phyloP scores from a whole-genome alignment of 2,113 vertebrate genomes.

The Anthoscopus minutus region DNA sequence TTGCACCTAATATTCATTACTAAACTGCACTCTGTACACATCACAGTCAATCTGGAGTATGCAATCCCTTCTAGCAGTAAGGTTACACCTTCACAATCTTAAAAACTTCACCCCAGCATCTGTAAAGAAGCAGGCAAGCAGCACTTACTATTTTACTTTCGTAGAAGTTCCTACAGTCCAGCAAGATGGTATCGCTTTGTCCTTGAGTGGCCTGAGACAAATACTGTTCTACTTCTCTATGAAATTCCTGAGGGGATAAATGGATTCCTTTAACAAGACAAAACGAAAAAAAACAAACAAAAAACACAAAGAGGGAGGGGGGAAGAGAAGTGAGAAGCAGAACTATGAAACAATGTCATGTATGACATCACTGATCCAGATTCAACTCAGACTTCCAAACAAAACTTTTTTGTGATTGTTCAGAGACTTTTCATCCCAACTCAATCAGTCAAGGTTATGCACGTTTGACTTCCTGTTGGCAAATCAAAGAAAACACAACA shows the following conservation, averaged over 20 bases:
- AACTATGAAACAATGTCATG: not conserved
- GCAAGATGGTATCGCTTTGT: constrained; percentile 79
- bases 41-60: not conserved
- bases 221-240: constrained; percentile 84
- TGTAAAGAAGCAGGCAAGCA: not conserved
- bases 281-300: not conserved
- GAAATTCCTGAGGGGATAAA: constrained; percentile 89
- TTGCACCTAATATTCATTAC: not conserved
- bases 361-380: not conserved
- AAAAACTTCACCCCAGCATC: not conserved
- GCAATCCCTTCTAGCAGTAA: not conserved
- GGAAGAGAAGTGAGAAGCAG: not conserved
- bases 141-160: constrained; percentile 97
- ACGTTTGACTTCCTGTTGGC: not conserved
- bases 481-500: not conserved
- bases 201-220: constrained; percentile 69
- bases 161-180: constrained; percentile 98
- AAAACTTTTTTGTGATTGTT: not conserved
- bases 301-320: not conserved
- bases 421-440: not conserved
- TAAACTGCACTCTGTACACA: not conserved
- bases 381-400: not conserved
- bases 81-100: not conserved
- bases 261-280: constrained; percentile 76
- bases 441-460: not conserved